Percentiles rank a stretch among this genome's conserved stretches.
Conservation (phyloP, 2,888 invertebrate genomes). For the Ectemnius lituratus region DNA sequence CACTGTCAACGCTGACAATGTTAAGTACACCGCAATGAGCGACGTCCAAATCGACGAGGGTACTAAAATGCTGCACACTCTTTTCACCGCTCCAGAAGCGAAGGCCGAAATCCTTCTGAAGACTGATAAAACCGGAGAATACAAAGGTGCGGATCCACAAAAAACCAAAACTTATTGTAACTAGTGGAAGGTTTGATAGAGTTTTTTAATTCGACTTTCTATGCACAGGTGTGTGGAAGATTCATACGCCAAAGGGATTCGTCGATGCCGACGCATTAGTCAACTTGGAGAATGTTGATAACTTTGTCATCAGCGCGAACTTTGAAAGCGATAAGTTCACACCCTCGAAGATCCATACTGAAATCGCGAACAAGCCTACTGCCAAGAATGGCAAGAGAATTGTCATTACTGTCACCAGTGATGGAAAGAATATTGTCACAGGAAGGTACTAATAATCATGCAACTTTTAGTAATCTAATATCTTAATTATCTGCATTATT, state of each 20-base stretch:
- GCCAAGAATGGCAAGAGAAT: conserved; percentile 82
- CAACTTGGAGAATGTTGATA: conserved; percentile 82
- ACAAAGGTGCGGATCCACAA: conserved; percentile 76
- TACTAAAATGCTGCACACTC: conserved; percentile 78
- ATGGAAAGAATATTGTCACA: conserved; percentile 83
- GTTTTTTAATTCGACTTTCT: too few species aligned
- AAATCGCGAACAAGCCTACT: conserved; percentile 82
- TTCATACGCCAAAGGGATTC: conserved; percentile 75
- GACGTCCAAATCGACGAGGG: conserved; percentile 80
- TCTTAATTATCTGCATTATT: too few species aligned
- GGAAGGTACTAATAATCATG: conserved; percentile 80
- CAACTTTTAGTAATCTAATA: neutral
- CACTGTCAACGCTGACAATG: conserved; percentile 80
- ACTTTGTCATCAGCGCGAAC: conserved; percentile 82
- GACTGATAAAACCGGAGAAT: conserved; percentile 80
- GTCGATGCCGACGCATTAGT: conserved; percentile 78
- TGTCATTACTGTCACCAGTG: conserved; percentile 82
- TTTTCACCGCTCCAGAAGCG: conserved; percentile 79
- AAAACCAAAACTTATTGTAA: neutral
- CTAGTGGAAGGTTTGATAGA: too few species aligned
- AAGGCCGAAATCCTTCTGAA: conserved; percentile 77
- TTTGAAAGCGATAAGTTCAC: conserved; percentile 84
- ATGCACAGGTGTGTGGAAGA: conserved; percentile 65
- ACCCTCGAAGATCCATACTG: conserved; percentile 83
- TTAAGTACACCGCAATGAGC: conserved; percentile 80